These are phyloP conservation scores for Anseranas semipalmata DNA, from an alignment of 2,113 vertebrate species.

Conservation along the genomic window DNA sequence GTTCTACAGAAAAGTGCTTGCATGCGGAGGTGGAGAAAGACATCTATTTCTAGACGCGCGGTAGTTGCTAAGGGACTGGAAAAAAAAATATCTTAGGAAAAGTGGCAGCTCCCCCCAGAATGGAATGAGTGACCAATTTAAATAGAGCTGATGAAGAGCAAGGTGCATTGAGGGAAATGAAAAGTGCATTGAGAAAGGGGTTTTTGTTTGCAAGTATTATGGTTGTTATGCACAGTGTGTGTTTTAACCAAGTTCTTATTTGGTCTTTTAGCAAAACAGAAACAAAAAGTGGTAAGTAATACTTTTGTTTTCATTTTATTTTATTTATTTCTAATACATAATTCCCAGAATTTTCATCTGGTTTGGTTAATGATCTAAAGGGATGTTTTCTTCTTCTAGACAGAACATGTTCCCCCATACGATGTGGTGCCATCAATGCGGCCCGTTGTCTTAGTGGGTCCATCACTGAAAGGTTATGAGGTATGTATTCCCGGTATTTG, in stretches of 20 bases:
- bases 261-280: slow-evolving; percentile 93
- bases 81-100: background rate
- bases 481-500: slow-evolving; percentile 68
- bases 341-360: background rate
- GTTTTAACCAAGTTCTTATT: slow-evolving; percentile 73
- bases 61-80: background rate
- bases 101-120: background rate
- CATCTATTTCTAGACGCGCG: background rate
- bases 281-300: slow-evolving; percentile 97
- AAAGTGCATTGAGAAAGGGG: background rate
- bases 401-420: slow-evolving; percentile 95
- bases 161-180: background rate
- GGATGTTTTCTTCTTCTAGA: slow-evolving; percentile 75
- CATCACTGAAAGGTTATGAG: slow-evolving; percentile 98
- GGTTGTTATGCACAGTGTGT: background rate
- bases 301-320: background rate
- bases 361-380: background rate
- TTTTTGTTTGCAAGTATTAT: background rate
- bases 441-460: slow-evolving; percentile 95
- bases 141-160: background rate
- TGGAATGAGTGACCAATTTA: background rate
- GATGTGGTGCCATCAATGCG: slow-evolving; percentile 99
- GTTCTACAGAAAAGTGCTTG: background rate
- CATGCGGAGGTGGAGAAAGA: background rate
- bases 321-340: background rate